Evolutionary conservation across 1,140 invertebrate species (phyloP).

Genomic region (Frieseomelitta varia): DNA sequence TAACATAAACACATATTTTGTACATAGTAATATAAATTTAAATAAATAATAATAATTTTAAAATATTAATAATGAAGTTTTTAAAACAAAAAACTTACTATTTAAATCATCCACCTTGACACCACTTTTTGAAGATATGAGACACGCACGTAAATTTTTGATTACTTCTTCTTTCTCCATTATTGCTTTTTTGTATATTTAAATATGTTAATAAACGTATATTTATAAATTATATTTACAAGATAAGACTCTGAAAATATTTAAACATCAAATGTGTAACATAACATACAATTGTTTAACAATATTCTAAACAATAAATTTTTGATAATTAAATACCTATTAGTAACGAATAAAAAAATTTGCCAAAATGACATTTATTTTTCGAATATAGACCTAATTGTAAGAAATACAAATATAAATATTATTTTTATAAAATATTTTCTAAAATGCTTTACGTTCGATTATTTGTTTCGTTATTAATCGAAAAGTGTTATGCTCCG

Average conservation of each 20-base stretch:
- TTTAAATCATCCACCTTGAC: slow-evolving; percentile 59
- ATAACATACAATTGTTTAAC: not conserved
- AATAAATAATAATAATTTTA: not conserved
- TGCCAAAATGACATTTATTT: not conserved
- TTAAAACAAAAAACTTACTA: slow-evolving; percentile 50
- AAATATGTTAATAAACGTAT: slow-evolving; percentile 1
- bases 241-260: slow-evolving; percentile 12
- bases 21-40: not conserved
- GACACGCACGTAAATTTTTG: slow-evolving; percentile 56
- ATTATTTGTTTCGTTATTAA: not conserved
- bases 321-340: not conserved
- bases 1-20: not conserved
- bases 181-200: not conserved
- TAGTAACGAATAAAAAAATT: not conserved
- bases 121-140: slow-evolving; percentile 68
- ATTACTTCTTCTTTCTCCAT: slow-evolving; percentile 62
- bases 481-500: not conserved
- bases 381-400: not conserved
- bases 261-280: not conserved
- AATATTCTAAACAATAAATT: not conserved
- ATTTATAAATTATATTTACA: not conserved
- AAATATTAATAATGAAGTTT: not conserved
- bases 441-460: not conserved
- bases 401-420: not conserved
- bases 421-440: not conserved